A percentile compares a stretch with the other conserved stretches of the same genome.
These are phyloP conservation scores for Strongylocentrotus purpuratus DNA, from an alignment of 35 echinoderm and acorn worm genomes.

Conservation along the genomic window DNA sequence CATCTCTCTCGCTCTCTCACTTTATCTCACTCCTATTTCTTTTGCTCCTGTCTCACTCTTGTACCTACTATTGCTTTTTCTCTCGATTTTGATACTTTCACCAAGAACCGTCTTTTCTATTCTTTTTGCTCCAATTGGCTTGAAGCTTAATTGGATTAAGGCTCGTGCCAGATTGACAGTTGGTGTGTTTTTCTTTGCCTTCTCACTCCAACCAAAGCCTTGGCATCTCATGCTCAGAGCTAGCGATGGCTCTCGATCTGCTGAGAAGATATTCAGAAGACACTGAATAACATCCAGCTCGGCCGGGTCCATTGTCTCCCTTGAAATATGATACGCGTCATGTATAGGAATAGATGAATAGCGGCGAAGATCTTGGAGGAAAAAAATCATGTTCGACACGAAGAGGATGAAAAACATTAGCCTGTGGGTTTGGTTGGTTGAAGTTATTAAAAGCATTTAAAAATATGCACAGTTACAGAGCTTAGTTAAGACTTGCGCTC, in stretches of 20 bases:
- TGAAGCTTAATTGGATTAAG: background rate
- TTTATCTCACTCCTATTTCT: background rate
- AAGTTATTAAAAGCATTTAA: background rate
- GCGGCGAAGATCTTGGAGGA: background rate
- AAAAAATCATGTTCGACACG: background rate
- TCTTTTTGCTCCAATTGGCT: conserved; percentile 9
- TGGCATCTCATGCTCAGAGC: background rate
- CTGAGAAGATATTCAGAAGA: background rate
- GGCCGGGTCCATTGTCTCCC: background rate
- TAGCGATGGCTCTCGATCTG: background rate
- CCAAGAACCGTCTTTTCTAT: background rate
- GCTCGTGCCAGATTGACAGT: background rate
- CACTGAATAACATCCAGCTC: background rate
- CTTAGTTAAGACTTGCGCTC: background rate
- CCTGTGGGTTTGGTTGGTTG: background rate
- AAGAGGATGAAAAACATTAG: background rate
- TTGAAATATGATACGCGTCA: background rate
- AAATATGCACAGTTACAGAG: background rate
- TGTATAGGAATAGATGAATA: background rate
- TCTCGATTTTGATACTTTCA: conserved; percentile 8
- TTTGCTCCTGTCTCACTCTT: background rate
- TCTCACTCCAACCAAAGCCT: background rate
- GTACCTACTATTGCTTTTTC: background rate
- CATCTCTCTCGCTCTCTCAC: background rate
- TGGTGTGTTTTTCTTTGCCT: conserved; percentile 8